These are phyloP conservation scores for Engraulis encrasicolus DNA, from an alignment of 2,113 vertebrate species.

Conservation along the genomic window DNA sequence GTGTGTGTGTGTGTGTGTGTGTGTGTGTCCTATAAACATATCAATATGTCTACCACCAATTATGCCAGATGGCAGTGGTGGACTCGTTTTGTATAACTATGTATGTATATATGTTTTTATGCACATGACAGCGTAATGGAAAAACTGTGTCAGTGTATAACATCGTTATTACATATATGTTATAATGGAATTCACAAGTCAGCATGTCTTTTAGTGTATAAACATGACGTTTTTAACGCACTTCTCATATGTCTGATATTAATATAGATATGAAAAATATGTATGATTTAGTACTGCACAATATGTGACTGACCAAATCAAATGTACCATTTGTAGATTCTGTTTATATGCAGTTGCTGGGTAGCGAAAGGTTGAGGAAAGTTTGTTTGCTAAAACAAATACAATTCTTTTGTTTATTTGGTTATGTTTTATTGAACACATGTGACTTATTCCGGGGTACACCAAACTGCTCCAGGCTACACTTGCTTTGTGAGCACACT, in stretches of 20 bases:
- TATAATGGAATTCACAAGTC: neutral
- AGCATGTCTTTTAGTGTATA: too few relatives aligned
- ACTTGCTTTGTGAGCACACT: neutral
- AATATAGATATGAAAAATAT: neutral
- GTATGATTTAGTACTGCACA: neutral
- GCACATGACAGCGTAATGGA: too few relatives aligned
- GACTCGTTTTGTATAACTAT: too few relatives aligned
- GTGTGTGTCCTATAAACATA: too few relatives aligned
- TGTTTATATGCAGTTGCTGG: neutral
- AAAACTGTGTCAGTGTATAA: too few relatives aligned
- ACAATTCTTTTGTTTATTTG: conserved; percentile 19
- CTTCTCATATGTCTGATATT: too few relatives aligned
- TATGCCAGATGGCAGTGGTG: too few relatives aligned
- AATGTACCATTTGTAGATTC: neutral
- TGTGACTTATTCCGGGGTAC: neutral
- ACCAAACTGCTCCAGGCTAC: neutral
- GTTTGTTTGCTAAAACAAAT: neutral
- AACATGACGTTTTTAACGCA: too few relatives aligned
- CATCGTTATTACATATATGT: neutral
- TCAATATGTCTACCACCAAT: too few relatives aligned
- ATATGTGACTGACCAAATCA: neutral
- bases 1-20: neutral
- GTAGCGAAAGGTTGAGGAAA: neutral
- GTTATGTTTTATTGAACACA: conserved; percentile 35
- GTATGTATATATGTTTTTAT: too few relatives aligned